These are phyloP conservation scores for Panagrolaimus sp. DNA, from an alignment of 1,140 invertebrate species.

Conservation along the genomic window DNA sequence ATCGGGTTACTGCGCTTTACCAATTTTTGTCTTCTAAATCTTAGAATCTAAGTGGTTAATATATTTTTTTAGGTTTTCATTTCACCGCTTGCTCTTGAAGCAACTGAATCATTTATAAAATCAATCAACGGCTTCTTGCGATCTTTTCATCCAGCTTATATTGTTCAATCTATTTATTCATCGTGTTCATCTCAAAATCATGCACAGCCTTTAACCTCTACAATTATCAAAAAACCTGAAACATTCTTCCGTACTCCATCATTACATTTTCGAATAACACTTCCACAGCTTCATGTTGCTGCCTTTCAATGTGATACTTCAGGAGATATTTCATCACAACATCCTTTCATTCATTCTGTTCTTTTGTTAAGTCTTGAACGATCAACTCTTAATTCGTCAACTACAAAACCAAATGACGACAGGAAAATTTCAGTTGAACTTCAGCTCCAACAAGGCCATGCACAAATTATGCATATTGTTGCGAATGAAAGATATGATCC, in stretches of 20 bases:
- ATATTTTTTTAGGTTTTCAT: constrained; percentile 37
- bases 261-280: neutral
- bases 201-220: constrained; percentile 38
- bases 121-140: constrained; percentile 19
- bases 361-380: neutral
- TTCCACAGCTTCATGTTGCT: constrained; percentile 1
- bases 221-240: neutral
- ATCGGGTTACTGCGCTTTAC: too few species aligned
- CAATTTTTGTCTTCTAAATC: too few species aligned
- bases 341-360: neutral
- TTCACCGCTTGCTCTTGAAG: constrained; percentile 38
- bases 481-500: constrained; percentile 28
- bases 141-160: constrained; percentile 35
- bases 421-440: neutral
- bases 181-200: constrained; percentile 34
- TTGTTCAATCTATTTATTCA: constrained; percentile 38
- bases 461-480: constrained; percentile 37
- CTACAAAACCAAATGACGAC: constrained; percentile 1
- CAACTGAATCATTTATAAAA: constrained; percentile 24
- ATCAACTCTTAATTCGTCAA: neutral
- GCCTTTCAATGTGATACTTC: neutral
- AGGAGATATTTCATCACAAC: neutral
- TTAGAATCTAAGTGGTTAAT: too few species aligned
- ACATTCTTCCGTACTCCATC: neutral
- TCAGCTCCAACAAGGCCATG: neutral